A percentile compares a stretch with the other conserved stretches of the same genome.
Conservation (phyloP, 2,888 invertebrate species). For the Drosophila infuscata region DNA sequence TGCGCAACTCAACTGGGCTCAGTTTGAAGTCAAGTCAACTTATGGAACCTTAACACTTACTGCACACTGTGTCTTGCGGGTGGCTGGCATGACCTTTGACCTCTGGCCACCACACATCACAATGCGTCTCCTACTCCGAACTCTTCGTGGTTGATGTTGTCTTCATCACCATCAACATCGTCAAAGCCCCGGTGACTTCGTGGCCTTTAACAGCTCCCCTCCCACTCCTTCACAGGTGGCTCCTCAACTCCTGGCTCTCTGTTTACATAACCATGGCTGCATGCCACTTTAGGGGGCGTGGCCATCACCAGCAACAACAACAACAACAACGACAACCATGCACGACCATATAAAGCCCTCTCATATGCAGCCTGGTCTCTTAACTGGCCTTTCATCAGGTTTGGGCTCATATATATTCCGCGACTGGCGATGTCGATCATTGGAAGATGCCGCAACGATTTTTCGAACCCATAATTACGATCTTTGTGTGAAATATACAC, state of each 20-base stretch:
- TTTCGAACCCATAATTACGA: conserved; percentile 68
- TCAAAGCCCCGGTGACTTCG: conserved; percentile 58
- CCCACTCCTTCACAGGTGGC: conserved; percentile 3
- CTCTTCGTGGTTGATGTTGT: conserved; percentile 11
- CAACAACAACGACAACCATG: conserved; percentile 37
- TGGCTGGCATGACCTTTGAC: conserved; percentile 58
- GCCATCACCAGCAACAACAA: conserved; percentile 32
- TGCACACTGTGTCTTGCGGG: conserved; percentile 42
- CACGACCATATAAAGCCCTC: conserved; percentile 58
- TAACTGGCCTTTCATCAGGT: conserved; percentile 67
- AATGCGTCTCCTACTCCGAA: conserved; percentile 27
- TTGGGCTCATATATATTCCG: conserved; percentile 54
- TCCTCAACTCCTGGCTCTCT: conserved; percentile 38
- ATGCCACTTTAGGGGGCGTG: conserved; percentile 72
- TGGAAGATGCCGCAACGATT: conserved; percentile 60
- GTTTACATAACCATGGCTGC: conserved; percentile 72
- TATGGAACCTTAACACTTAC: conserved; percentile 74
- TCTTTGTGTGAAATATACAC: conserved; percentile 44
- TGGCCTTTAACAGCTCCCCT: conserved; percentile 65
- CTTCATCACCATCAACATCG: conserved; percentile 23
- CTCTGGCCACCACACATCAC: conserved; percentile 52
- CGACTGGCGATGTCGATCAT: conserved; percentile 66
- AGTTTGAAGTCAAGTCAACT: conserved; percentile 47
- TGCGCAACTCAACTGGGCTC: conserved; percentile 27
- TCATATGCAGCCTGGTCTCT: conserved; percentile 39